A percentile compares a stretch with the other conserved stretches of the same genome.
These are phyloP conservation scores for Spea multiplicata DNA, from an alignment of 2,113 vertebrate species.

Conservation along the genomic window DNA sequence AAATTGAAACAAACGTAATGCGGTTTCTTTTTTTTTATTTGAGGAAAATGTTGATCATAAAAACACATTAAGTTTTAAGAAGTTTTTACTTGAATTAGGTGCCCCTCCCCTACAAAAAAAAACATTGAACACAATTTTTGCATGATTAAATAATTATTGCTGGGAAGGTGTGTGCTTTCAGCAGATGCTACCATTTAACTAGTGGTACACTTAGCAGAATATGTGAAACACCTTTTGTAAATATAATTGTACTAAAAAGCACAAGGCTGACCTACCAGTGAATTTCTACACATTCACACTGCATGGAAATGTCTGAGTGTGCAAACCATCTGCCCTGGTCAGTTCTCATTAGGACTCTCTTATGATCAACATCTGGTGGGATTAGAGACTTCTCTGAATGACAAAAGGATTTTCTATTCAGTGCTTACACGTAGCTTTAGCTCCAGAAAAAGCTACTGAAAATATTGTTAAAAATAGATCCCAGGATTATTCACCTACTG, in stretches of 20 bases:
- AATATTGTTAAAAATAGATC: constrained; percentile 58
- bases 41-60: too few species aligned
- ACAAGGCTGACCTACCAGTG: constrained; percentile 15
- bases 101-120: too few species aligned
- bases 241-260: not conserved
- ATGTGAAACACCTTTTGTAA: not conserved
- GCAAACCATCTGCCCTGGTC: constrained; percentile 52
- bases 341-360: constrained; percentile 53
- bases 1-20: too few species aligned
- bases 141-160: too few species aligned
- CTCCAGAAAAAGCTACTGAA: constrained; percentile 42
- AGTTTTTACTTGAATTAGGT: too few species aligned
- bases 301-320: constrained; percentile 54
- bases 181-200: too few species aligned
- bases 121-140: too few species aligned
- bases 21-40: too few species aligned
- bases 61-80: too few species aligned
- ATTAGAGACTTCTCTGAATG: constrained; percentile 51
- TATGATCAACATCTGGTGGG: constrained; percentile 58
- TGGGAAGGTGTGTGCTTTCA: too few species aligned
- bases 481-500: constrained; percentile 55
- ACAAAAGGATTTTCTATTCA: constrained; percentile 54
- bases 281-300: constrained; percentile 41
- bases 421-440: constrained; percentile 54
- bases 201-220: too few species aligned